Evolutionary conservation across 2,113 vertebrate genomes (phyloP), one percentile per base, ranked within the genome.

Genomic region (Rhea americana): DNA sequence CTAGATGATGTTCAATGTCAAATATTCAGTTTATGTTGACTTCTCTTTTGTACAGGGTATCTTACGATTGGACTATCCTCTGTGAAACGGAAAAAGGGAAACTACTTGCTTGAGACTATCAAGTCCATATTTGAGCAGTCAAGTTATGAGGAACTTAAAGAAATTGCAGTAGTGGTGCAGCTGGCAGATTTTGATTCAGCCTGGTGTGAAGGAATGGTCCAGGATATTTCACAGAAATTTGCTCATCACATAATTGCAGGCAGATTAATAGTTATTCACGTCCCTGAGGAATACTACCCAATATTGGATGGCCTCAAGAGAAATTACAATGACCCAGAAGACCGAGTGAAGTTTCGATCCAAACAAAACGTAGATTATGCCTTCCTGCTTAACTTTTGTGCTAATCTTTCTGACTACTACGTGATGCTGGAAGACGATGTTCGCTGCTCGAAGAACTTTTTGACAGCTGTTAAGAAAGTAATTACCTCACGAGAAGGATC

Each of bases 381-480:
- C 79, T 98, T 98, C 88, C 94, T 98, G 82, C 96, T 99, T 43
- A 99, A 99, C 96, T 99, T 99, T 92, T 99, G 99, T 97, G 99
- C 99, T 50, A 99, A 99, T 95, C 98, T 99, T 39, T 99, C 99
- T n/a, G 97, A 99, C 73, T 99, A 99, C 96, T 99, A 99, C 86
- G 98, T 99, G 96, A 99, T 99, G 99, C 89, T 99, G 66, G 99
- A 99, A 96, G 99, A 99, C 5, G 99, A 99, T 0, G 99, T 99
- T 43, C 98, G 98, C 79, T 99, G 99, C 96, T 99, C 99, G 66
- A 98, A 98, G 95, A 99, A 99, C 96, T 99, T 99, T 90, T 98
- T 99, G 97, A 99, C 98, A 15, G 98, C 98, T n/a, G 98, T 99
- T 93, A 99, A 99, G 96, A 99, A 99, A 97, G 99, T 99, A 63